A percentile compares a stretch with the other conserved stretches of the same genome.
Evolutionary conservation across 2,888 invertebrate genomes (phyloP).

Genomic region (Napeogenes inachia): DNA sequence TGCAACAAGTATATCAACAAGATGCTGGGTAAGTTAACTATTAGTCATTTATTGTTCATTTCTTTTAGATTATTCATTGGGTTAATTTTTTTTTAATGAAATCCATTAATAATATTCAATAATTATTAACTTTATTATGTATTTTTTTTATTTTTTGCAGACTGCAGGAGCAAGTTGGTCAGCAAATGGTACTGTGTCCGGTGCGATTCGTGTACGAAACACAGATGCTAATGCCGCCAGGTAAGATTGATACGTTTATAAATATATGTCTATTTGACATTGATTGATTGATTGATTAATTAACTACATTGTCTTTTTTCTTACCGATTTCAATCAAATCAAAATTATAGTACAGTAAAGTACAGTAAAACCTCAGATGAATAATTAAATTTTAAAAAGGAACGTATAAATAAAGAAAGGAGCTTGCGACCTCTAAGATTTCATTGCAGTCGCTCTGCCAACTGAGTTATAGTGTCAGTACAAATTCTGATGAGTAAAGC

Average conservation of each 20-base stretch:
- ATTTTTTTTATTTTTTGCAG: constrained; percentile 21
- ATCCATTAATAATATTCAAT: background rate
- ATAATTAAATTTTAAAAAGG: no score
- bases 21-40: constrained; percentile 35
- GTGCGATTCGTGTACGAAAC: constrained; percentile 65
- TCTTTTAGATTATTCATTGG: background rate
- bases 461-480: no score
- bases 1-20: constrained; percentile 51
- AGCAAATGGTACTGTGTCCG: constrained; percentile 63
- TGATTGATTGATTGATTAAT: no score
- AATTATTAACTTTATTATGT: background rate
- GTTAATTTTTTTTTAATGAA: no score
- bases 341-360: no score
- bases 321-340: background rate
- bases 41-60: background rate
- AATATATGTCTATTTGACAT: no score
- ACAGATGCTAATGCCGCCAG: constrained; percentile 60
- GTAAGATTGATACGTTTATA: constrained; percentile 37
- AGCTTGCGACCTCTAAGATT: no score
- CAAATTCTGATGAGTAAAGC: no score
- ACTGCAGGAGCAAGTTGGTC: constrained; percentile 45
- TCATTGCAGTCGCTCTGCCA: no score
- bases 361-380: no score
- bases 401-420: no score
- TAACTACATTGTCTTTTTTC: background rate